Base-by-base conservation (phyloP, 2,113 vertebrate genomes). In the Vireo altiloquus region DNA sequence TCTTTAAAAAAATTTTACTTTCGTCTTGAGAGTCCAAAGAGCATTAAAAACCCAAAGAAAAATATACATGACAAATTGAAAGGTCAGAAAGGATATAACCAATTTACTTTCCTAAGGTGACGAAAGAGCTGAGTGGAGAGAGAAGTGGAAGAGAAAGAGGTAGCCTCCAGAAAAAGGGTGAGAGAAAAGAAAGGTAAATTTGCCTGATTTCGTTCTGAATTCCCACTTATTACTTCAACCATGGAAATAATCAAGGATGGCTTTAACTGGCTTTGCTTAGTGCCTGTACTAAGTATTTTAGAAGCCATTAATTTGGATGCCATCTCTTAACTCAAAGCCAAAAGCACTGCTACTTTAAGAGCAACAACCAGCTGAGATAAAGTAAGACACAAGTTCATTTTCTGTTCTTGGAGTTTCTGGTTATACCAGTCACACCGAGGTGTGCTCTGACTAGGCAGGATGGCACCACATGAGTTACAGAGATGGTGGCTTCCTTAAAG, bases 81-180 rank as follows among this genome's bases (percentile, higher is more conserved):
- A 94, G 71, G 68, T 83, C 82, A 94, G 72, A 89, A 92, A 86
- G 86, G 68, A 92, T 87, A 25, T 74, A 96, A 90, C 83, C 88
- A 80, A 88, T 94, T 90, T 92, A 54, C 86, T 92, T 88, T 93
- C 60, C 54, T 77, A 83, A 69, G 33, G 30, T 83, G 35, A 90
- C 75, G 88, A 83, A 84, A 80, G 11, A 81, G 21, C 31, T 46
- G 28, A 12, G 11, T 28, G 53, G 24, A 82, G 37, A 72, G 23
- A 90, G 18, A 79, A 64, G 21, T 30, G 49, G 79, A 89, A 70
- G 75, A 79, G 61, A 79, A 76, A 71, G 19, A 90, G 68, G 35
- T n/a, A 12, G 47, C 16, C 19, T 35, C 21, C 52, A 80, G 64
- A 64, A 92, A 83, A 89, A 15, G 8, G 16, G 19, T 54, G 39